phyloP scores from a whole-genome alignment of 1,140 invertebrate species.

The Paramacrobiotus metropolitanus region DNA sequence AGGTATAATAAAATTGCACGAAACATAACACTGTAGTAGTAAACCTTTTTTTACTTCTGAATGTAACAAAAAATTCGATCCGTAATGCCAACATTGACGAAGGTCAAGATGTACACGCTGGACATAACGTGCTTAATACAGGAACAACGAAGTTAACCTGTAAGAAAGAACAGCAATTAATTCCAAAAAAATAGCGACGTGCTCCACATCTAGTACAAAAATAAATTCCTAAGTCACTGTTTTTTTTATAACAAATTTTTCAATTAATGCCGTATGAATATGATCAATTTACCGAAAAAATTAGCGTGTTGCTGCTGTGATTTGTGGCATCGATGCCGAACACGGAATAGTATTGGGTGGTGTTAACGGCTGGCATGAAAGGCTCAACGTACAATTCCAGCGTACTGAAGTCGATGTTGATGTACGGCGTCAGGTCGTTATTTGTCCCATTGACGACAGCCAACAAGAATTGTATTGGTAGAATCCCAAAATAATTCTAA shows the following conservation, averaged over 20 bases:
- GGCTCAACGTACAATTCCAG: not conserved
- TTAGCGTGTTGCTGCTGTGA: not conserved
- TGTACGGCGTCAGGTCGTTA: not conserved
- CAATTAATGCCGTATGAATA: not conserved
- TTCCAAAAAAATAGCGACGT: too few species aligned
- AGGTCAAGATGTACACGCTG: too few species aligned
- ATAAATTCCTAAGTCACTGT: too few species aligned
- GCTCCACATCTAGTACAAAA: too few species aligned
- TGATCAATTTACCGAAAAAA: not conserved
- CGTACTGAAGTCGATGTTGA: not conserved
- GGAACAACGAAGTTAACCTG: too few species aligned
- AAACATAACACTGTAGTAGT: too few species aligned
- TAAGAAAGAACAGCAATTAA: too few species aligned
- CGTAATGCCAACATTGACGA: too few species aligned
- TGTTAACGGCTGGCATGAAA: not conserved
- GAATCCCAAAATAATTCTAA: not conserved
- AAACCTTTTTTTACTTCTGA: too few species aligned
- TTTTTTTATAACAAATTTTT: not conserved
- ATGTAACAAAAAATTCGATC: too few species aligned
- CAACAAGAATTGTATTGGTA: not conserved
- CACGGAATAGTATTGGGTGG: not conserved
- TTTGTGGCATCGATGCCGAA: not conserved
- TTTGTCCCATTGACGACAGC: not conserved
- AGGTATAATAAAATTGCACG: too few species aligned
- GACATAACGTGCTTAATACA: too few species aligned